A percentile compares a stretch with the other conserved stretches of the same genome.
Conservation (phyloP, 2,113 vertebrate genomes). For the Promerops cafer region DNA sequence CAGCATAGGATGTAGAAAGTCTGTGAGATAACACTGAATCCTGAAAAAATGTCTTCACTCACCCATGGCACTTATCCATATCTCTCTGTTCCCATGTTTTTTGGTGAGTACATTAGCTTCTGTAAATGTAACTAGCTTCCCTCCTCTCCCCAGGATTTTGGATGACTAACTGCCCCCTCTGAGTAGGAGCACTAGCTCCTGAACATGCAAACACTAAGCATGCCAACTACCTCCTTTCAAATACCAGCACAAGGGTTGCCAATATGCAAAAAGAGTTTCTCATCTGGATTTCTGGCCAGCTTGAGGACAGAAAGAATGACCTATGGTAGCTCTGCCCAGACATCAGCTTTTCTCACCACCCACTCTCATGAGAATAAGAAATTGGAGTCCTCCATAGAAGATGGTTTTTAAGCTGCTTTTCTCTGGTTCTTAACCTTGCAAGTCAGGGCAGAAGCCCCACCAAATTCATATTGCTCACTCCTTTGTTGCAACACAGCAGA, state of each 20-base stretch:
- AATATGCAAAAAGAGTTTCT: background rate
- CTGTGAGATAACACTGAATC: conserved; percentile 3
- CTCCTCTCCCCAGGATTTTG: background rate
- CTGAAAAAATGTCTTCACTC: background rate
- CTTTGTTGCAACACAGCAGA: background rate
- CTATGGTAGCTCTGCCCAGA: background rate
- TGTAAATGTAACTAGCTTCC: background rate
- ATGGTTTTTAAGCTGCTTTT: background rate
- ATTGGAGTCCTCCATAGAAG: background rate
- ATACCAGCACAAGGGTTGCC: background rate
- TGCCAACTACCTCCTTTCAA: background rate
- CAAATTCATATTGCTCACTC: background rate
- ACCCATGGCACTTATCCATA: background rate
- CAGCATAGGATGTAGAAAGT: background rate
- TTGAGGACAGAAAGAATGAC: background rate
- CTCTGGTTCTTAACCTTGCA: background rate
- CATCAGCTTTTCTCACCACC: background rate
- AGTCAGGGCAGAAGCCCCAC: background rate
- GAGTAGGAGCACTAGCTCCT: background rate
- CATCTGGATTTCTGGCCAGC: background rate
- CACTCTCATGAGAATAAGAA: background rate
- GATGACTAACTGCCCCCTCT: background rate
- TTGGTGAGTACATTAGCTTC: background rate
- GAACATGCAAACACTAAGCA: background rate
- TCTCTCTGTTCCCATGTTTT: background rate